These are phyloP conservation scores for Drosophila neutralis DNA, from an alignment of 2,888 invertebrate genomes.

Conservation along the genomic window DNA sequence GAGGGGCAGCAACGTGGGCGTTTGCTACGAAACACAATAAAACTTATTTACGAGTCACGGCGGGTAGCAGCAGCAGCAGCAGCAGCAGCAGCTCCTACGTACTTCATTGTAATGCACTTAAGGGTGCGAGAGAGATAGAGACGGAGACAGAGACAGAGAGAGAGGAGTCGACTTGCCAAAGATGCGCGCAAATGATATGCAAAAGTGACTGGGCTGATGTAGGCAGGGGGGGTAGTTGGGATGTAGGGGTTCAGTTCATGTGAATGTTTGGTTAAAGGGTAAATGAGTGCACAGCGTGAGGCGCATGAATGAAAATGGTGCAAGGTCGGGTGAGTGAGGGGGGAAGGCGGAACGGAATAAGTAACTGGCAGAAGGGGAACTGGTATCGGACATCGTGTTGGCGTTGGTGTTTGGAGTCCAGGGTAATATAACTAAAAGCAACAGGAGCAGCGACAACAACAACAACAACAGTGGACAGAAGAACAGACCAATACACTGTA, in stretches of 20 bases:
- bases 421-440: slow-evolving; percentile 58
- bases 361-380: background rate
- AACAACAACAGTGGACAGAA: slow-evolving; percentile 26
- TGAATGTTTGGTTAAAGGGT: slow-evolving; percentile 76
- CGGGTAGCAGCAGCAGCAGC: slow-evolving; percentile 43
- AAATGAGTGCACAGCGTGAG: slow-evolving; percentile 76
- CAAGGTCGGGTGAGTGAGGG: background rate
- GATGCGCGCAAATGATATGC: slow-evolving; percentile 81
- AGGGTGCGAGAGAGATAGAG: slow-evolving; percentile 29
- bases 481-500: slow-evolving; percentile 39
- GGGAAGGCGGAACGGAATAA: background rate
- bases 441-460: slow-evolving; percentile 27
- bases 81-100: slow-evolving; percentile 47
- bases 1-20: slow-evolving; percentile 46
- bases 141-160: background rate
- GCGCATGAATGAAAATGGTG: slow-evolving; percentile 62
- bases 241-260: slow-evolving; percentile 28
- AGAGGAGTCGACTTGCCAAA: slow-evolving; percentile 41
- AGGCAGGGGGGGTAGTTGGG: background rate
- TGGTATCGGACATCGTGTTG: slow-evolving; percentile 6
- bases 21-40: slow-evolving; percentile 76
- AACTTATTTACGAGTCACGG: slow-evolving; percentile 83
- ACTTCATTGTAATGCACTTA: slow-evolving; percentile 82
- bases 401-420: slow-evolving; percentile 26
- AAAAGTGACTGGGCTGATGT: slow-evolving; percentile 44